Percentiles rank a stretch among this genome's conserved stretches.
These are phyloP conservation scores for Ctenopoma kingsleyae DNA, from an alignment of 2,797 vertebrate genomes.

Conservation along the genomic window DNA sequence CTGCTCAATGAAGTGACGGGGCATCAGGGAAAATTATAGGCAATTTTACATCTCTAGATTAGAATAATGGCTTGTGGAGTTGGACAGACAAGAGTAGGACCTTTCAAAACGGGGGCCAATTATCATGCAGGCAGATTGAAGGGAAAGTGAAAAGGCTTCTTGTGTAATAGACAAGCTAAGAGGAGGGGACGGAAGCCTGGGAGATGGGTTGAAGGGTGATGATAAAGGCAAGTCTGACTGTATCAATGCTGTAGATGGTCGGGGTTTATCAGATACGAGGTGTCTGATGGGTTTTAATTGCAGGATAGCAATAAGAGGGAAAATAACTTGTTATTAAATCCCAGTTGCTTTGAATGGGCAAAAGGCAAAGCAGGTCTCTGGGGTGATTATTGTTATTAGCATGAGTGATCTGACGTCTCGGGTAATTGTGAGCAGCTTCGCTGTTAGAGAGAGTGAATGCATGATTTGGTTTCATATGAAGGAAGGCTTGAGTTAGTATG, in stretches of 20 bases:
- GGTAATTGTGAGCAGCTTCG: constrained; percentile 75
- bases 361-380: constrained; percentile 65
- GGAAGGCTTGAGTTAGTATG: constrained; percentile 31
- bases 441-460: constrained; percentile 51
- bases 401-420: constrained; percentile 76
- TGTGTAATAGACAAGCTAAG: constrained; percentile 65
- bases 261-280: constrained; percentile 69
- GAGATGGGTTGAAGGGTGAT: constrained; percentile 64
- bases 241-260: constrained; percentile 61
- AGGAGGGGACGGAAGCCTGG: constrained; percentile 51
- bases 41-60: constrained; percentile 89
- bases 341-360: constrained; percentile 63
- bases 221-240: constrained; percentile 64
- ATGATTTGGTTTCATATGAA: constrained; percentile 56
- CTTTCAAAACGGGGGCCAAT: constrained; percentile 83
- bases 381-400: constrained; percentile 83
- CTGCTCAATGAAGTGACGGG: constrained; percentile 81
- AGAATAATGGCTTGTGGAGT: constrained; percentile 86
- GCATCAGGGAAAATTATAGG: constrained; percentile 88
- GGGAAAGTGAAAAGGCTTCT: constrained; percentile 76
- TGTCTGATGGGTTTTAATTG: constrained; percentile 83
- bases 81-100: constrained; percentile 82
- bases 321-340: constrained; percentile 77
- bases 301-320: constrained; percentile 72
- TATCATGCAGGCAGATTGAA: constrained; percentile 80